Evolutionary conservation across 2,888 invertebrate species (phyloP).

Genomic region (Drosophila suboccidentalis): DNA sequence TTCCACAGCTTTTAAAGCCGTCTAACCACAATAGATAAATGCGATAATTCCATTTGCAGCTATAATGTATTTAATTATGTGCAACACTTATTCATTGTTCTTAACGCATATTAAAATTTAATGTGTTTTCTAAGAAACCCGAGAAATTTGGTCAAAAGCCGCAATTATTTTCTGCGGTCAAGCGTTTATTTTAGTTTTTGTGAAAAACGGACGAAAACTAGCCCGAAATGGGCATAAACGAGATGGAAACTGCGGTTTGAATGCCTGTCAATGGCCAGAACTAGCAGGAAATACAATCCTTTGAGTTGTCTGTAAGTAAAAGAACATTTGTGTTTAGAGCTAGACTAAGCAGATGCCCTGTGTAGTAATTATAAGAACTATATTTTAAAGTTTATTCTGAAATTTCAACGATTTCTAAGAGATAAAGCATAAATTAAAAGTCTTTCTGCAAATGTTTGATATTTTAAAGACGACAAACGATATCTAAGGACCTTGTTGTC

Average conservation of each 20-base stretch:
- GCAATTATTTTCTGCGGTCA: slow-evolving; percentile 64
- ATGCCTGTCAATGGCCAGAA: slow-evolving; percentile 48
- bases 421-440: too few species aligned
- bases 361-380: background rate
- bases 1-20: background rate
- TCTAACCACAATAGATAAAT: slow-evolving; percentile 14
- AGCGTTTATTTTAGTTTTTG: slow-evolving; percentile 39
- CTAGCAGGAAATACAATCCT: slow-evolving; percentile 23
- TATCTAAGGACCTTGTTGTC: background rate
- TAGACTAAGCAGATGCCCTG: slow-evolving; percentile 13
- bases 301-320: slow-evolving; percentile 24
- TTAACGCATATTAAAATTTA: slow-evolving; percentile 42
- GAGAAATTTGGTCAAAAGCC: slow-evolving; percentile 42
- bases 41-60: slow-evolving; percentile 7
- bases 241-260: slow-evolving; percentile 51
- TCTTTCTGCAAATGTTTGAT: too few species aligned
- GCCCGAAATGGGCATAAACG: slow-evolving; percentile 35
- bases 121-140: slow-evolving; percentile 29
- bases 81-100: slow-evolving; percentile 19
- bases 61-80: slow-evolving; percentile 11
- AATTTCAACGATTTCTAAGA: background rate
- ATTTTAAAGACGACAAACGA: background rate
- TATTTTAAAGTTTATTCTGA: background rate
- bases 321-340: background rate
- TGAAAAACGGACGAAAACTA: slow-evolving; percentile 23